Evolutionary conservation across 2,888 invertebrate genomes (phyloP).

Genomic region (Cerastis leucographa): DNA sequence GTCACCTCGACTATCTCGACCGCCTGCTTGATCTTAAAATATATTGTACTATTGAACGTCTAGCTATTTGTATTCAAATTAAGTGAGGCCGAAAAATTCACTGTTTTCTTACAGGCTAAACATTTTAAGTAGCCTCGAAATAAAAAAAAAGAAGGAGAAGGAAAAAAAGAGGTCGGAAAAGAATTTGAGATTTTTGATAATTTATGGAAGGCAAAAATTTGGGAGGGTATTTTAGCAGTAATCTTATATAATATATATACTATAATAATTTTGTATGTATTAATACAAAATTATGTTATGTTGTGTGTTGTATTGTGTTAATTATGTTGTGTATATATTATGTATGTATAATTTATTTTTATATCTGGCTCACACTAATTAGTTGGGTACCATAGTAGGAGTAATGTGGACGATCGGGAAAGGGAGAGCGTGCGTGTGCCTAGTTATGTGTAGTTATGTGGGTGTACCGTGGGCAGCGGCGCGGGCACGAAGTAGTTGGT

Average conservation of each 20-base stretch:
- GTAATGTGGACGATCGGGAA: background rate
- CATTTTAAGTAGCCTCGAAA: no score
- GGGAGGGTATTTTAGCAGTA: background rate
- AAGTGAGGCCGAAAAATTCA: background rate
- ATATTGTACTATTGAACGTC: background rate
- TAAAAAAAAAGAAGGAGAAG: no score
- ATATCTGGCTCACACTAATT: background rate
- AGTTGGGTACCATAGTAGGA: background rate
- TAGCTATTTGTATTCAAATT: background rate
- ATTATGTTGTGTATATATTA: no score
- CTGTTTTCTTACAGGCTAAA: background rate
- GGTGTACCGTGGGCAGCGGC: constrained; percentile 54
- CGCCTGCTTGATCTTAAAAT: constrained; percentile 20
- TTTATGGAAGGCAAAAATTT: no score
- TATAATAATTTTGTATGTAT: no score
- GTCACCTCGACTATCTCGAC: constrained; percentile 58
- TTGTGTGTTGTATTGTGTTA: no score
- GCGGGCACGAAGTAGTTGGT: constrained; percentile 73
- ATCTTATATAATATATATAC: no score
- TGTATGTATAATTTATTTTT: no score
- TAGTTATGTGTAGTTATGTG: no score
- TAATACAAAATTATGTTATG: no score
- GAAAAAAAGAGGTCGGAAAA: no score
- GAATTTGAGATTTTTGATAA: no score
- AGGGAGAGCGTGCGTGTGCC: background rate